phyloP scores from a whole-genome alignment of 2,113 vertebrate species.

The Plecotus auritus region DNA sequence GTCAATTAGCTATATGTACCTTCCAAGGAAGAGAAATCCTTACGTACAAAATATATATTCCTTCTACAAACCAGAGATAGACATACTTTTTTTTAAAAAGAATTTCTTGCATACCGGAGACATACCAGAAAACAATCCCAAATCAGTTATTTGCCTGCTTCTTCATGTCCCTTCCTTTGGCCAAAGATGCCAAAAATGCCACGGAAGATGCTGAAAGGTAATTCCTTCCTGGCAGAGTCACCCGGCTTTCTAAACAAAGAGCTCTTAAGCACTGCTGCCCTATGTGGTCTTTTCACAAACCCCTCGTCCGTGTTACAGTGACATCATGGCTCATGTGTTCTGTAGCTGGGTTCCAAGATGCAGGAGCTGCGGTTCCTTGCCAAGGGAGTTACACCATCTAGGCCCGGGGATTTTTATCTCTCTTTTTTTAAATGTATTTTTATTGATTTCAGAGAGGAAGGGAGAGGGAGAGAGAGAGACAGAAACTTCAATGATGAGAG shows the following conservation, averaged over 20 bases:
- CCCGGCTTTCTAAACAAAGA: constrained; percentile 32
- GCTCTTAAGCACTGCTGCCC: background rate
- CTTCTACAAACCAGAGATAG: background rate
- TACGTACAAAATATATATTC: background rate
- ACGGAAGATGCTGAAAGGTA: constrained; percentile 6
- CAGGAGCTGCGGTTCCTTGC: background rate
- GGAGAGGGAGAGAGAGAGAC: too few species aligned
- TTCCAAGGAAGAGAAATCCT: background rate
- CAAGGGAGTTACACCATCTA: background rate
- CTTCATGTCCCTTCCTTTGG: background rate
- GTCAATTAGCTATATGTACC: background rate
- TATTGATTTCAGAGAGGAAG: too few species aligned
- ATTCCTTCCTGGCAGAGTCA: background rate
- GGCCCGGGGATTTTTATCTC: background rate
- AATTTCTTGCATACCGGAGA: background rate
- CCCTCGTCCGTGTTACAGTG: background rate
- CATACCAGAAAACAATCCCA: background rate
- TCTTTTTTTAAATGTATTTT: too few species aligned
- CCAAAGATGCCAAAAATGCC: constrained; percentile 4
- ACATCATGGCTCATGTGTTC: background rate
- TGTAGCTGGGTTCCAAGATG: background rate
- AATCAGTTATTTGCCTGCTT: background rate
- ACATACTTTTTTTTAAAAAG: background rate
- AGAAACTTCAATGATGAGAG: too few species aligned
- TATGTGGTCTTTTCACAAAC: constrained; percentile 13